These are phyloP conservation scores for Pseudomyrmex cubaensis DNA, from an alignment of 1,140 invertebrate species.

Conservation along the genomic window DNA sequence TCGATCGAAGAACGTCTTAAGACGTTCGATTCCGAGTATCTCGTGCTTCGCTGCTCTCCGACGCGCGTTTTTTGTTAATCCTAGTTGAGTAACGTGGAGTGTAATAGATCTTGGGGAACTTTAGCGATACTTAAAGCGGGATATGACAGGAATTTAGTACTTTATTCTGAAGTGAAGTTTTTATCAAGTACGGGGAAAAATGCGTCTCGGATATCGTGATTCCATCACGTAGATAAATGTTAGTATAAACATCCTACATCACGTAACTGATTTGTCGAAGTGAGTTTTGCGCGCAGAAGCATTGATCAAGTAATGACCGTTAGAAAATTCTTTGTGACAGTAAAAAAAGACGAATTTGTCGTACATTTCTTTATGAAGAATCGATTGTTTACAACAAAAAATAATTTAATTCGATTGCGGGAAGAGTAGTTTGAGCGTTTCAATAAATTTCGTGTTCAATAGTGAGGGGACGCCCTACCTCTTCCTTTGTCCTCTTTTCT, in stretches of 20 bases:
- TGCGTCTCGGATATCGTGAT: too few species aligned
- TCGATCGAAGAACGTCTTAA: conserved; percentile 39
- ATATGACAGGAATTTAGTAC: background rate
- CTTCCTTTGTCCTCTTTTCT: conserved; percentile 30
- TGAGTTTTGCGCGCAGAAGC: conserved; percentile 9
- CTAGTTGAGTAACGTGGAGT: conserved; percentile 44
- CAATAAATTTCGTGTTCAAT: conserved; percentile 36
- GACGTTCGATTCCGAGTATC: conserved; percentile 47
- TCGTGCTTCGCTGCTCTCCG: conserved; percentile 13
- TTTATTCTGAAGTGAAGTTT: conserved; percentile 8
- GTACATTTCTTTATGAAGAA: background rate
- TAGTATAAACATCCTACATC: conserved; percentile 24
- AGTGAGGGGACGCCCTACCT: background rate
- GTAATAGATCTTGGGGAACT: background rate
- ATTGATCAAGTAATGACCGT: conserved; percentile 16
- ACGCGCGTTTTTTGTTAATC: conserved; percentile 30
- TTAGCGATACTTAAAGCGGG: conserved; percentile 7
- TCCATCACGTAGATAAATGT: background rate
- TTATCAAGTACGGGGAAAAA: background rate
- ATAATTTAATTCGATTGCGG: conserved; percentile 47
- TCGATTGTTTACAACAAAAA: conserved; percentile 37
- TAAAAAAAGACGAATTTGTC: background rate
- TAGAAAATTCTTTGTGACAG: too few species aligned
- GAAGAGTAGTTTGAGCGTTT: conserved; percentile 22
- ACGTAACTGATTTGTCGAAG: conserved; percentile 8